Evolutionary conservation across 1,140 invertebrate genomes (phyloP).

Genomic region (Heliconius eleuchia): DNA sequence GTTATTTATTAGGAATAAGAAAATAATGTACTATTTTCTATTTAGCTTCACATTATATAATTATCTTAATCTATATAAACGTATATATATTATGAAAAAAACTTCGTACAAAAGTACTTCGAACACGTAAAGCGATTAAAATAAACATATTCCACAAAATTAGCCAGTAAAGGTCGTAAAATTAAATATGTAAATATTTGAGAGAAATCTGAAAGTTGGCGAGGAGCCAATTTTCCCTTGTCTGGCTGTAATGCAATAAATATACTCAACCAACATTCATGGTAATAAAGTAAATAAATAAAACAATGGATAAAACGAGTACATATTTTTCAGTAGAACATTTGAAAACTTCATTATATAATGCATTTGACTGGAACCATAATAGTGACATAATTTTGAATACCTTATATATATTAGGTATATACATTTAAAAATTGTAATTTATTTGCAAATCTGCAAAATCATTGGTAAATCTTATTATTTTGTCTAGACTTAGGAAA

Average conservation of each 20-base stretch:
- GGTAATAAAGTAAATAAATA: constrained; percentile 9
- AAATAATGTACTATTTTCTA: no score
- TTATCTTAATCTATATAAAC: no score
- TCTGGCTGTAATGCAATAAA: constrained; percentile 36
- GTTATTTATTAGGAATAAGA: no score
- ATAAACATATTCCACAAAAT: constrained; percentile 23
- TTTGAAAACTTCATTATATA: neutral
- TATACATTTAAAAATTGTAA: no score
- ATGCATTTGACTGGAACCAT: no score
- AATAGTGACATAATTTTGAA: no score
- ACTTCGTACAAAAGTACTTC: neutral
- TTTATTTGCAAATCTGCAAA: no score
- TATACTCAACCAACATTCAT: constrained; percentile 26
- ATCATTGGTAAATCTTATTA: neutral
- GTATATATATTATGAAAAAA: no score
- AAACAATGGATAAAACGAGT: neutral
- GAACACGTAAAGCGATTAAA: neutral
- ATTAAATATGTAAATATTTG: constrained; percentile 31
- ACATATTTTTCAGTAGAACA: neutral
- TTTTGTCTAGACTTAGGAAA: neutral
- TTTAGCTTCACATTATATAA: no score
- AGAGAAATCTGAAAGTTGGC: constrained; percentile 35
- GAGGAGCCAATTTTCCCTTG: constrained; percentile 32
- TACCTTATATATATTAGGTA: no score
- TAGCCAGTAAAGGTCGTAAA: constrained; percentile 31